Evolutionary conservation across 2,113 vertebrate species (phyloP).

Genomic region (Jacana jacana): DNA sequence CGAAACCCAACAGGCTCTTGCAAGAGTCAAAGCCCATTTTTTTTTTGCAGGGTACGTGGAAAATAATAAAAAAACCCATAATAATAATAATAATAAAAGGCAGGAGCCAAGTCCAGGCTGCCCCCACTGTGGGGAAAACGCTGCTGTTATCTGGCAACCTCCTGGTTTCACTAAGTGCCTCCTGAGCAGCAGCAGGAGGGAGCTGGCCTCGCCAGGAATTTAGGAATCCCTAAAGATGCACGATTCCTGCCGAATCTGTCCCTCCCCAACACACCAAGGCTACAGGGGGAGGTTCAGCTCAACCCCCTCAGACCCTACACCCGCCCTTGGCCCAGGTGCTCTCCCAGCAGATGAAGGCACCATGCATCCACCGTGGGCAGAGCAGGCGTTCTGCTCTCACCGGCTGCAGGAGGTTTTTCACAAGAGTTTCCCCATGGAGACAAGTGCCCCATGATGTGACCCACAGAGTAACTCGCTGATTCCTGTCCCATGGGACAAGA

Average conservation of each 20-base stretch:
- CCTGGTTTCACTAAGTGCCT: background rate
- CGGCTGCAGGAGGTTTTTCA: background rate
- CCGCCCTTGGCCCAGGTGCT: background rate
- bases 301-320: background rate
- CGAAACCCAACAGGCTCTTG: background rate
- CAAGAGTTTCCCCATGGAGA: background rate
- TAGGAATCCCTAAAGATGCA: background rate
- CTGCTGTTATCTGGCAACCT: background rate
- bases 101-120: background rate
- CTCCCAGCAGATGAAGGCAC: background rate
- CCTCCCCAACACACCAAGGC: background rate
- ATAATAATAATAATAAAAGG: no score
- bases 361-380: accelerated
- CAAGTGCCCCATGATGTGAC: background rate
- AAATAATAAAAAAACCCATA: no score
- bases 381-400: background rate
- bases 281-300: background rate
- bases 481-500: background rate
- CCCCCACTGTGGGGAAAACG: background rate
- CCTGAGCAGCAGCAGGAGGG: background rate
- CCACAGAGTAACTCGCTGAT: background rate
- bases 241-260: accelerated
- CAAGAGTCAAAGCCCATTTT: background rate
- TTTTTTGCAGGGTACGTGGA: background rate
- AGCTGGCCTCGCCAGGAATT: background rate